Evolutionary conservation across 2,797 vertebrate genomes (phyloP), one percentile per base, ranked within the genome.

Genomic region (Lycodopsis pacificus): DNA sequence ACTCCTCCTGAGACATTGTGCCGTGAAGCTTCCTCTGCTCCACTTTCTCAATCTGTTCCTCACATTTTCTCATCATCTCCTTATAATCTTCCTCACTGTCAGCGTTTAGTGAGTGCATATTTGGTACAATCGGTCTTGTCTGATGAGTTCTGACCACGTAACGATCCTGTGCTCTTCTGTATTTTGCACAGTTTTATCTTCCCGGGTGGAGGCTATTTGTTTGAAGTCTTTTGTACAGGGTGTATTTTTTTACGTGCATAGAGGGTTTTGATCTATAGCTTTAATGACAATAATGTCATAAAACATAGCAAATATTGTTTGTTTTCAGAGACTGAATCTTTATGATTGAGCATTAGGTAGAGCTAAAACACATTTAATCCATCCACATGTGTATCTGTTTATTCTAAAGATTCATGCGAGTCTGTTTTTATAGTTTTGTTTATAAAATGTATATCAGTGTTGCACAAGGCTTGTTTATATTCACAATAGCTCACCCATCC

Each of bases 41-140:
- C 71, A 88, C 71, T 91, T 92, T 88, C 83, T 76, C 85, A 84
- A 78, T 86, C 78, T 76, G 76, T 66, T 86, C 25, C 76, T 84
- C 72, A 71, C 73, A 27, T 78, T 81, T 80, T 73, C 56, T 79
- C 67, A 69, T 77, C 65, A 78, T 79, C 42, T 46, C 71, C 42
- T 14, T 34, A 14, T 73, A 77, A 85, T 87, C 69, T 84, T 70
- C 63, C 74, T 63, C 67, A 22, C 53, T 62, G 62, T 64, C 65
- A 67, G 40, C 70, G 34, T 51, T 79, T 34, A 64, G 5, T 61
- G 54, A 56, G 53, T 3, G 5, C 14, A 34, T 30, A 63, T 61
- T 71, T 17, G 15, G 36, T 30, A 58, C 63, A 73, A 20, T 76
- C 53, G 27, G 5, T 40, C 44, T n/a, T 4, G 8, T 75, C 34